phyloP scores from a whole-genome alignment of 2,888 invertebrate species.

The Ormyrus thymus region DNA sequence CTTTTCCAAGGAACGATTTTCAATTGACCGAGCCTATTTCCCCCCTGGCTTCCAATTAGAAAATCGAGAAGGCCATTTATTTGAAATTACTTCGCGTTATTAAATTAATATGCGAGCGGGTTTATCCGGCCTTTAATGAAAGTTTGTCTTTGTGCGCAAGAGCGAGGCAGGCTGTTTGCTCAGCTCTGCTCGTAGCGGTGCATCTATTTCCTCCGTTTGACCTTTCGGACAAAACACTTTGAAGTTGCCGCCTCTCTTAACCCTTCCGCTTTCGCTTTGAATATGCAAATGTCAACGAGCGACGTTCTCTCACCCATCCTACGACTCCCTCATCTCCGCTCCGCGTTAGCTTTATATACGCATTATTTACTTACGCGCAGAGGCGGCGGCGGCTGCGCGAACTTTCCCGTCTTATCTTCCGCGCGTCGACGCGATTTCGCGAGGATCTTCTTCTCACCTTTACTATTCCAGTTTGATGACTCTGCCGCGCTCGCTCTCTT shows the following conservation, averaged over 20 bases:
- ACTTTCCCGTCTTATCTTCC: slow-evolving; percentile 9
- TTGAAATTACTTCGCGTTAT: too few species aligned
- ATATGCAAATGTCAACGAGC: slow-evolving; percentile 37
- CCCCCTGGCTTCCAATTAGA: too few species aligned
- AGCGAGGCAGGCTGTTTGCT: neutral
- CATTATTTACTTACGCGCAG: slow-evolving; percentile 24
- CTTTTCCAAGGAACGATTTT: too few species aligned
- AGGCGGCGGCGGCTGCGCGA: neutral
- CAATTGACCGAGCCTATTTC: too few species aligned
- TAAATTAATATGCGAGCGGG: too few species aligned
- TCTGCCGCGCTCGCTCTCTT: slow-evolving; percentile 6
- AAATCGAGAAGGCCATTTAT: too few species aligned
- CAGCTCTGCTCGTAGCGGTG: neutral
- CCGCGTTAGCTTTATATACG: slow-evolving; percentile 10
- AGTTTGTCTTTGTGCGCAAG: too few species aligned
- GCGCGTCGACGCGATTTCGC: slow-evolving; percentile 19
- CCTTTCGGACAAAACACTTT: slow-evolving; percentile 35
- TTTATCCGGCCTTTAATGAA: too few species aligned
- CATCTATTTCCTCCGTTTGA: slow-evolving; percentile 16
- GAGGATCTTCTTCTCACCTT: slow-evolving; percentile 20
- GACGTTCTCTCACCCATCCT: too few species aligned
- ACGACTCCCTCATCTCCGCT: neutral
- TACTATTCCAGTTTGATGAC: slow-evolving; percentile 20
- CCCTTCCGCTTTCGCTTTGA: slow-evolving; percentile 4
- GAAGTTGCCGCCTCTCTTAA: slow-evolving; percentile 8